phyloP scores from a whole-genome alignment of 1,140 invertebrate species.

The Caenorhabditis latens region DNA sequence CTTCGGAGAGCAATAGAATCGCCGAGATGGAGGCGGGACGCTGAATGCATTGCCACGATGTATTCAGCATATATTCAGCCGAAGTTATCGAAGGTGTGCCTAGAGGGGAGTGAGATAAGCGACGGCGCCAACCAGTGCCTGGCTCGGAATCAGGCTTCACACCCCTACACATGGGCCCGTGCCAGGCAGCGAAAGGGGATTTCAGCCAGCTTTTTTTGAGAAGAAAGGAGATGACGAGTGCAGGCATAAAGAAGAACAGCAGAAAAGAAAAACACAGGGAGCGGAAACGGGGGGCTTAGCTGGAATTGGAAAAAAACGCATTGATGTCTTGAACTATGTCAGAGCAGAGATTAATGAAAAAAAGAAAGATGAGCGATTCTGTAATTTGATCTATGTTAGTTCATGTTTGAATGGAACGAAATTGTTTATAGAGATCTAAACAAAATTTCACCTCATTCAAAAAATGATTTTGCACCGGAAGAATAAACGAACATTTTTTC shows the following conservation, averaged over 20 bases:
- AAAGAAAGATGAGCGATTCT: neutral
- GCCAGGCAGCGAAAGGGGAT: slow-evolving; percentile 27
- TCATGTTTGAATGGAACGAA: no score
- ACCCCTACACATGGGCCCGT: neutral
- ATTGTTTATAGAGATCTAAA: no score
- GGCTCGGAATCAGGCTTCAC: slow-evolving; percentile 48
- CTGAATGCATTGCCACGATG: neutral
- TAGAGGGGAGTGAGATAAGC: slow-evolving; percentile 17
- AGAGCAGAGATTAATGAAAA: neutral
- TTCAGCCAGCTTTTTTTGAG: neutral
- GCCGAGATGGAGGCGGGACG: neutral
- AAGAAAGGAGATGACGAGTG: slow-evolving; percentile 9
- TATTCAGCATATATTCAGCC: no score
- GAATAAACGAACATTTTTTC: no score
- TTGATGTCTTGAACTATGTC: neutral
- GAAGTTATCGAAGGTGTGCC: no score
- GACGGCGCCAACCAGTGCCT: slow-evolving; percentile 1
- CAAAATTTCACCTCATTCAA: no score
- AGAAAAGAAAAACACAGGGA: neutral
- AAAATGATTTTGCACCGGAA: no score
- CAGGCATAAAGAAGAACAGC: neutral
- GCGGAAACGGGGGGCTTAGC: neutral
- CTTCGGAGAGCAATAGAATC: no score
- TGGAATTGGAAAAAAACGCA: no score
- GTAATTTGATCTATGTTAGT: no score